These are phyloP conservation scores for Lasioglossum oenotherae DNA, from an alignment of 2,888 invertebrate genomes.

Conservation along the genomic window DNA sequence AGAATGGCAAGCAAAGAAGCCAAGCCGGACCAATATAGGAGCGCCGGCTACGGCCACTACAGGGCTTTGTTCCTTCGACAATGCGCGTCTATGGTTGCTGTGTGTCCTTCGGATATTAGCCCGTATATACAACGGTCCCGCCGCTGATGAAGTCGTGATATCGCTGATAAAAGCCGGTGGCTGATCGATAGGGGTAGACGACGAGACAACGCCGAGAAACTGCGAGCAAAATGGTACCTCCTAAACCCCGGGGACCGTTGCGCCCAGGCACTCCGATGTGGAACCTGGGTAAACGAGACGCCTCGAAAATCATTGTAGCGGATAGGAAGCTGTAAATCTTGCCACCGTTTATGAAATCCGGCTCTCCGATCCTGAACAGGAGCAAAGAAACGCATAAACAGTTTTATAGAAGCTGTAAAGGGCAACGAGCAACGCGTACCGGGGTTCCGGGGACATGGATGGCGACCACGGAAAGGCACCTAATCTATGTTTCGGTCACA, in stretches of 20 bases:
- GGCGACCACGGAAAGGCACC: background rate
- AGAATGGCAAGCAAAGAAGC: constrained; percentile 69
- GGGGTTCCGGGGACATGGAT: background rate
- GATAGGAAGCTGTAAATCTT: constrained; percentile 11
- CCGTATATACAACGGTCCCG: constrained; percentile 73
- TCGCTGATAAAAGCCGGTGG: constrained; percentile 60
- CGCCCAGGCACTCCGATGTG: background rate
- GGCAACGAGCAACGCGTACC: background rate
- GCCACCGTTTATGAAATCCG: constrained; percentile 12
- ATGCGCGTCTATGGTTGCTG: constrained; percentile 71
- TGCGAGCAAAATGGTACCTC: background rate
- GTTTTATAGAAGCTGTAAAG: constrained; percentile 10
- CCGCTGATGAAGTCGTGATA: constrained; percentile 77
- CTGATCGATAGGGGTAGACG: constrained; percentile 38
- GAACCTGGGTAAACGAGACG: background rate
- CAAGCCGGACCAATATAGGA: constrained; percentile 53
- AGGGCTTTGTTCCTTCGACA: constrained; percentile 80
- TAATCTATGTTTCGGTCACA: background rate
- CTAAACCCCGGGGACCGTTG: background rate
- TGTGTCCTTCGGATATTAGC: constrained; percentile 73
- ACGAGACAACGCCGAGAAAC: constrained; percentile 4
- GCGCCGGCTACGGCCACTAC: constrained; percentile 54
- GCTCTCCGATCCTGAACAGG: background rate
- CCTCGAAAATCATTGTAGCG: constrained; percentile 4
- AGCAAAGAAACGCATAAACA: constrained; percentile 10